Conservation (phyloP, 2,888 invertebrate species). For the Blomia tropicalis region DNA sequence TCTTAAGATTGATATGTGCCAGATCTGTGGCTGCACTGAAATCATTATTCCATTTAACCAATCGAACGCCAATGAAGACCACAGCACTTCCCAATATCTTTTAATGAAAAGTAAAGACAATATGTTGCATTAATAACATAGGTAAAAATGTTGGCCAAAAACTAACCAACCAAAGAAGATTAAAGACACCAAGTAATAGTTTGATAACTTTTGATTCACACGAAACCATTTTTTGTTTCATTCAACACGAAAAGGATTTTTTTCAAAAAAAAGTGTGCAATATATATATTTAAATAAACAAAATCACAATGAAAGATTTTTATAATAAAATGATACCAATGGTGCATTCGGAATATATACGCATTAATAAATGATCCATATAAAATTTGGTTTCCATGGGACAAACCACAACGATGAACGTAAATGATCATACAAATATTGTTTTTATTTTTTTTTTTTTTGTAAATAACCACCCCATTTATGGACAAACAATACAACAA, state of each 20-base stretch:
- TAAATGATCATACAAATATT: not conserved
- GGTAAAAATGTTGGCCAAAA: not conserved
- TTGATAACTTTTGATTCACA: constrained; percentile 2
- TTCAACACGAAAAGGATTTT: not conserved
- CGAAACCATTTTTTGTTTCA: not conserved
- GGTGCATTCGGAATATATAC: not conserved
- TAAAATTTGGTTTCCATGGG: too few species aligned
- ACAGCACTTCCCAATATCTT: not conserved
- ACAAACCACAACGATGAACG: not conserved
- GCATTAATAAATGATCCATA: not conserved
- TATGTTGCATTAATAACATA: too few species aligned
- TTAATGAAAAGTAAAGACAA: not conserved
- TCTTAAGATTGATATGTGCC: not conserved
- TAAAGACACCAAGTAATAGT: not conserved
- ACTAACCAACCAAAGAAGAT: not conserved
- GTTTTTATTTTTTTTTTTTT: not conserved
- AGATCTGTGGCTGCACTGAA: not conserved
- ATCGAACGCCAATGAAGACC: not conserved
- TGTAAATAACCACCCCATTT: too few species aligned
- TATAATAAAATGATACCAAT: not conserved
- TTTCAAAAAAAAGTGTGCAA: not conserved
- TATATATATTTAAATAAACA: not conserved
- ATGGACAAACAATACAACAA: not conserved
- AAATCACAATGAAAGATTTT: not conserved
- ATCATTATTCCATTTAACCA: not conserved